Conservation (phyloP, 1,140 invertebrate species). For the Atta cephalotes region DNA sequence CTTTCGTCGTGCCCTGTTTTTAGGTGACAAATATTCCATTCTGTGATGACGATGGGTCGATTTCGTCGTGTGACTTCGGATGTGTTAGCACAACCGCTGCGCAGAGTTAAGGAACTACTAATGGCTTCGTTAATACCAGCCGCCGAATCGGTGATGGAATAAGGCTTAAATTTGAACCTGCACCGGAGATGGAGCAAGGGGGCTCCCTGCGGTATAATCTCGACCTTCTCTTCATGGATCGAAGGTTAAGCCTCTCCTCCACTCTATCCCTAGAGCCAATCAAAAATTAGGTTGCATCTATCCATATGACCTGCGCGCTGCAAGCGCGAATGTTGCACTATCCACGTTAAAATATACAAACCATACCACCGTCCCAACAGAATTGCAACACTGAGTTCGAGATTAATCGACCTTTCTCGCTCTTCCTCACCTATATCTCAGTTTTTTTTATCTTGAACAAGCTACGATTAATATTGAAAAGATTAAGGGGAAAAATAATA, state of each 20-base stretch:
- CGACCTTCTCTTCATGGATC: constrained; percentile 56
- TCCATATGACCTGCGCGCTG: constrained; percentile 46
- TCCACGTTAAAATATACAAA: constrained; percentile 42
- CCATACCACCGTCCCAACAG: constrained; percentile 32
- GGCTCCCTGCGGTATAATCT: constrained; percentile 38
- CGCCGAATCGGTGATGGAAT: constrained; percentile 57
- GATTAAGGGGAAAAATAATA: background rate
- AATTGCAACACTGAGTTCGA: background rate
- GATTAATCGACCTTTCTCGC: constrained; percentile 19
- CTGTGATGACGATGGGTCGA: constrained; percentile 37
- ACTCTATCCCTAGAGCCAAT: constrained; percentile 42
- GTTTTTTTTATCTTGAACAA: background rate
- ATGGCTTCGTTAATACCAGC: constrained; percentile 67
- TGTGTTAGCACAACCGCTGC: constrained; percentile 65
- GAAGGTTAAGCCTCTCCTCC: constrained; percentile 63
- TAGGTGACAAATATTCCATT: constrained; percentile 66
- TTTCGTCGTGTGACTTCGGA: constrained; percentile 42
- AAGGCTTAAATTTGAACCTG: constrained; percentile 56
- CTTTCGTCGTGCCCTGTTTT: constrained; percentile 60
- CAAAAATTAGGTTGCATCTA: constrained; percentile 67
- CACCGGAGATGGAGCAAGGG: background rate
- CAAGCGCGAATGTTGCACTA: constrained; percentile 46
- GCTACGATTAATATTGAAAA: constrained; percentile 9
- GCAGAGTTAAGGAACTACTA: constrained; percentile 69
- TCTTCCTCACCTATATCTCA: background rate